Evolutionary conservation across 2,888 invertebrate genomes (phyloP).

Genomic region (Exephanes ischioxanthus): DNA sequence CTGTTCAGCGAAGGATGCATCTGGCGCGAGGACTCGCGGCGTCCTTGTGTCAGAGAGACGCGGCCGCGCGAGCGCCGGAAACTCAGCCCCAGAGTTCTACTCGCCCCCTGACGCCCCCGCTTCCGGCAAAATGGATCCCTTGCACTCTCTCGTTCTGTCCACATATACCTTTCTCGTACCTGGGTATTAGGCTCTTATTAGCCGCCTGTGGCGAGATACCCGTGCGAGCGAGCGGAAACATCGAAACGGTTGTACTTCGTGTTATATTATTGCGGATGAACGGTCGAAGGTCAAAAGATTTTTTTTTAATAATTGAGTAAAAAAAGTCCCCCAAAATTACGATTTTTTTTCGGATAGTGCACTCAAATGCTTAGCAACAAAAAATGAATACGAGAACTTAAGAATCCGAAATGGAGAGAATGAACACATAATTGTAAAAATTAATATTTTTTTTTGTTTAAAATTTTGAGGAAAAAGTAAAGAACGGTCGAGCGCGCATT

Average conservation of each 20-base stretch:
- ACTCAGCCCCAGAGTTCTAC: constrained; percentile 71
- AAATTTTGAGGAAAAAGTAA: neutral
- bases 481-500: neutral
- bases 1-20: constrained; percentile 84
- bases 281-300: neutral
- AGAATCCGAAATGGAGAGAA: no score
- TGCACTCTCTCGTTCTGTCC: constrained; percentile 38
- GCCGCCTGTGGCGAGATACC: constrained; percentile 39
- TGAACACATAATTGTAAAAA: no score
- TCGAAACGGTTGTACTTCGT: constrained; percentile 26
- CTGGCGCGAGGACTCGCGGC: constrained; percentile 82
- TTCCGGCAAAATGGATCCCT: constrained; percentile 56
- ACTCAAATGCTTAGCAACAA: no score
- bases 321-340: neutral
- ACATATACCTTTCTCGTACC: constrained; percentile 40
- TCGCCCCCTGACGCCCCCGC: constrained; percentile 72
- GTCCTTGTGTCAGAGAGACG: constrained; percentile 79
- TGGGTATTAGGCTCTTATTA: constrained; percentile 52
- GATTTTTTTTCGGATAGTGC: neutral
- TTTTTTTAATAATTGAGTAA: no score
- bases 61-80: constrained; percentile 75
- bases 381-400: no score
- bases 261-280: constrained; percentile 27
- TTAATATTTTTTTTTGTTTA: neutral
- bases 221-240: constrained; percentile 50